These are phyloP conservation scores for Philopotamus ludificatus DNA, from an alignment of 1,140 invertebrate species.

Conservation along the genomic window DNA sequence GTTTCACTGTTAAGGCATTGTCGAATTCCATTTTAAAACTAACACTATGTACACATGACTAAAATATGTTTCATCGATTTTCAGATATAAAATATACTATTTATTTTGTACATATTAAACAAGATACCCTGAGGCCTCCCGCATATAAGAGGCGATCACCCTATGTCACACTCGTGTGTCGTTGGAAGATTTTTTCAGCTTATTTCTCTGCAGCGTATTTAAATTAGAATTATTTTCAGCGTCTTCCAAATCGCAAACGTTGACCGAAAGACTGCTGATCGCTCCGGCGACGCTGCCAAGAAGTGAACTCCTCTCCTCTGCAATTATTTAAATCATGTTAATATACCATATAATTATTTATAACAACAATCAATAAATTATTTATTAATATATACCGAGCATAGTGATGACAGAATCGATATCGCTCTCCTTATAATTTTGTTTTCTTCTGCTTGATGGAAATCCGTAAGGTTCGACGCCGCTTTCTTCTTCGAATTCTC, in stretches of 20 bases:
- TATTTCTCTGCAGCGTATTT: slow-evolving; percentile 20
- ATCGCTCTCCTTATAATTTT: slow-evolving; percentile 58
- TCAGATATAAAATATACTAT: slow-evolving; percentile 10
- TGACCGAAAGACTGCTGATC: slow-evolving; percentile 77
- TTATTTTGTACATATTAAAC: slow-evolving; percentile 16
- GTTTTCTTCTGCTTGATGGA: slow-evolving; percentile 59
- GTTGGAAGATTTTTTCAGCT: slow-evolving; percentile 31
- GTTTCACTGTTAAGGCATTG: no score
- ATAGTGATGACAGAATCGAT: slow-evolving; percentile 60
- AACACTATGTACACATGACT: no score
- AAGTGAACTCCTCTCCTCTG: slow-evolving; percentile 67
- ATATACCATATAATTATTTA: not conserved
- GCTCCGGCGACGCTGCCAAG: slow-evolving; percentile 62
- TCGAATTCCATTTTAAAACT: no score
- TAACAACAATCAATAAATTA: not conserved
- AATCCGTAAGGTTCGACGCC: slow-evolving; percentile 66
- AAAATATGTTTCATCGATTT: no score
- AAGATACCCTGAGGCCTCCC: slow-evolving; percentile 31
- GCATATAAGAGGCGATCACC: slow-evolving; percentile 31
- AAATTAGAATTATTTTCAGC: slow-evolving; percentile 61
- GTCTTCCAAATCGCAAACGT: slow-evolving; percentile 85
- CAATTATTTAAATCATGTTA: not conserved
- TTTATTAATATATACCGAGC: slow-evolving; percentile 45
- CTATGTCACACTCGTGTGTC: slow-evolving; percentile 40
- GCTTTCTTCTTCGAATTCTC: slow-evolving; percentile 30